phyloP scores from a whole-genome alignment of 2,888 invertebrate species.

The Apotomis capreana region DNA sequence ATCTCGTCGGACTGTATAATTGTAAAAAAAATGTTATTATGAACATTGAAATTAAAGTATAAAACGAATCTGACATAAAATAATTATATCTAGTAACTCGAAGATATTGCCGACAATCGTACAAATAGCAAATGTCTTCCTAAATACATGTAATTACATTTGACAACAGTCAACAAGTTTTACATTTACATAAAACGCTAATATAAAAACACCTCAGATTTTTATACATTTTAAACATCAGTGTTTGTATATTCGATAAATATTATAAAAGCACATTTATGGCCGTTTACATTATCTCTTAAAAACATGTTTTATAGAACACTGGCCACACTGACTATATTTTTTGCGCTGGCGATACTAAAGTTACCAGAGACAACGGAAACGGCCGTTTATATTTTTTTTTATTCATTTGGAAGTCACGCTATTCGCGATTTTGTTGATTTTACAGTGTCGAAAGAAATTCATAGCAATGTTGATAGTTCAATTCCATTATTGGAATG shows the following conservation, averaged over 20 bases:
- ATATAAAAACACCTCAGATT: constrained; percentile 36
- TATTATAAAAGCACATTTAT: constrained; percentile 36
- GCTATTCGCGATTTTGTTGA: constrained; percentile 39
- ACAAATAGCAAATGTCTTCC: constrained; percentile 15
- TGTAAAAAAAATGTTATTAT: too few species aligned
- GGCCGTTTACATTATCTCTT: constrained; percentile 12
- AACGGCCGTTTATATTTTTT: constrained; percentile 26
- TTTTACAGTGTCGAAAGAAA: constrained; percentile 15
- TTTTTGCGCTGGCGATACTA: constrained; percentile 30
- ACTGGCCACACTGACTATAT: constrained; percentile 35
- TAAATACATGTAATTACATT: constrained; percentile 31
- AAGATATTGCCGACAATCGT: neutral
- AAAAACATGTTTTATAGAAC: constrained; percentile 16
- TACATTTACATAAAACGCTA: constrained; percentile 47
- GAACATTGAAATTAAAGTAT: too few species aligned
- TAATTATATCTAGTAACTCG: neutral
- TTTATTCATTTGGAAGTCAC: constrained; percentile 33
- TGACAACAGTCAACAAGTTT: constrained; percentile 51
- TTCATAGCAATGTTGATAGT: constrained; percentile 11
- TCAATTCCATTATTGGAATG: constrained; percentile 20
- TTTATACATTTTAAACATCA: constrained; percentile 10
- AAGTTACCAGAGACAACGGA: constrained; percentile 26
- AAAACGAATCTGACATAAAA: neutral
- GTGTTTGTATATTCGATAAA: constrained; percentile 33
- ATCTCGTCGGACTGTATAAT: too few species aligned